Evolutionary conservation across 1,140 invertebrate species (phyloP).

Genomic region (Ooceraea biroi): DNA sequence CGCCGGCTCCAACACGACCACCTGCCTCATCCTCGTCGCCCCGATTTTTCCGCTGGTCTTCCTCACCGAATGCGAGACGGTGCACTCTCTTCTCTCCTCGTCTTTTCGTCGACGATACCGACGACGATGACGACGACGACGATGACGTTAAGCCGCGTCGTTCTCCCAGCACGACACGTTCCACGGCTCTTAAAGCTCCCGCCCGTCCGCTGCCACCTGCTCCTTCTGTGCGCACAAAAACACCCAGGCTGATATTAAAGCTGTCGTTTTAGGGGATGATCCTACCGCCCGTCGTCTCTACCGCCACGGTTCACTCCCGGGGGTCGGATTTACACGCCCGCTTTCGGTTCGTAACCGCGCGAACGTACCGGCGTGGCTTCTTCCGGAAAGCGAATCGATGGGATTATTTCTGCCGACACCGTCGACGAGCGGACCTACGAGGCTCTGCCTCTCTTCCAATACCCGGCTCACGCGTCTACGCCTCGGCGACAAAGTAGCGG

Average conservation of each 20-base stretch:
- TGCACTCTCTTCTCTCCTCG: conserved; percentile 51
- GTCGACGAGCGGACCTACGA: conserved; percentile 12
- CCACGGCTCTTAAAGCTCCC: conserved; percentile 70
- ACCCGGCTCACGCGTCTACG: neutral
- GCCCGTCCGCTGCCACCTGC: conserved; percentile 71
- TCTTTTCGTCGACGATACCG: conserved; percentile 11
- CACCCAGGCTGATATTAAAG: conserved; percentile 68
- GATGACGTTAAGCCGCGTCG: conserved; percentile 64
- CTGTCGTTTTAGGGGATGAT: conserved; percentile 75
- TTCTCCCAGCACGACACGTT: conserved; percentile 68
- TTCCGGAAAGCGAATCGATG: conserved; percentile 72
- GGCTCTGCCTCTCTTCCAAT: conserved; percentile 6
- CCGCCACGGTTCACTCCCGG: conserved; percentile 43
- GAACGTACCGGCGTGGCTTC: conserved; percentile 68
- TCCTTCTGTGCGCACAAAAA: conserved; percentile 70
- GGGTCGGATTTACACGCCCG: conserved; percentile 9
- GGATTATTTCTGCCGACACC: conserved; percentile 68
- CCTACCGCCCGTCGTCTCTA: conserved; percentile 42
- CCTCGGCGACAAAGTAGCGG: conserved; percentile 29
- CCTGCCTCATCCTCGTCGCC: conserved; percentile 82
- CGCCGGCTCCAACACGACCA: conserved; percentile 85
- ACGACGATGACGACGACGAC: conserved; percentile 1
- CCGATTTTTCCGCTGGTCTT: neutral
- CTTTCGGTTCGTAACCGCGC: conserved; percentile 25
- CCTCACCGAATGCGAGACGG: conserved; percentile 54